Percentiles rank a stretch among this genome's conserved stretches.
Evolutionary conservation across 2,113 vertebrate species (phyloP).

Genomic region (Cinclus cinclus): DNA sequence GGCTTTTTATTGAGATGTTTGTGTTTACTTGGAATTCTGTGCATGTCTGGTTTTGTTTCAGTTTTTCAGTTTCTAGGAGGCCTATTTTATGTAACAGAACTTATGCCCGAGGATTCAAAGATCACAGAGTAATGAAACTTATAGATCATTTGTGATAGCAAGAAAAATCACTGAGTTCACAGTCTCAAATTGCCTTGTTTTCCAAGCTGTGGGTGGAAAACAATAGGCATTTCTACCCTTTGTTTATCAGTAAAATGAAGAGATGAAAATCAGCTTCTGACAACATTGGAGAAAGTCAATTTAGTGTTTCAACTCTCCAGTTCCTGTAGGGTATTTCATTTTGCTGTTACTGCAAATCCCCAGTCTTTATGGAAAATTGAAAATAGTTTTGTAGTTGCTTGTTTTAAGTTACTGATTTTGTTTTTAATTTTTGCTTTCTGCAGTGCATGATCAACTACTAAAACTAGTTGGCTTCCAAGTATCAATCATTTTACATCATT

Average conservation of each 20-base stretch:
- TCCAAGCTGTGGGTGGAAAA: conserved; percentile 28
- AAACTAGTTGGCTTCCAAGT: not conserved
- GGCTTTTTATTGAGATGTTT: not conserved
- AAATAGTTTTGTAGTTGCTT: not conserved
- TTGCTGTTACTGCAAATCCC: not conserved
- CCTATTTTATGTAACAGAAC: conserved; percentile 53
- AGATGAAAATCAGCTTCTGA: conserved; percentile 61
- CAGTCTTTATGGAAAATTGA: not conserved
- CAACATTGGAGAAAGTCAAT: conserved; percentile 40
- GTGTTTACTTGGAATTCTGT: conserved; percentile 14
- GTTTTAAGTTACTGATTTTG: not conserved
- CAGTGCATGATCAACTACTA: not conserved
- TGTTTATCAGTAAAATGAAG: conserved; percentile 66
- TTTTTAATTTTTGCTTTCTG: not conserved
- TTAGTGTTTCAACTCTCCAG: not conserved
- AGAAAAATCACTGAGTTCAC: conserved; percentile 72
- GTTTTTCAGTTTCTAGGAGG: conserved; percentile 53
- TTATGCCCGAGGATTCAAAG: conserved; percentile 72
- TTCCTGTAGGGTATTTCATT: not conserved
- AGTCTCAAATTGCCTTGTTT: conserved; percentile 62
- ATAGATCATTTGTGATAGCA: conserved; percentile 79
- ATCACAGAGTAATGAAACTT: conserved; percentile 79
- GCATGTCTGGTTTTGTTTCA: conserved; percentile 51
- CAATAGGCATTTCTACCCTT: conserved; percentile 31
- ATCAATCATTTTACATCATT: not conserved